phyloP scores from a whole-genome alignment of 1,140 invertebrate genomes.

The Melanaphis sacchari region DNA sequence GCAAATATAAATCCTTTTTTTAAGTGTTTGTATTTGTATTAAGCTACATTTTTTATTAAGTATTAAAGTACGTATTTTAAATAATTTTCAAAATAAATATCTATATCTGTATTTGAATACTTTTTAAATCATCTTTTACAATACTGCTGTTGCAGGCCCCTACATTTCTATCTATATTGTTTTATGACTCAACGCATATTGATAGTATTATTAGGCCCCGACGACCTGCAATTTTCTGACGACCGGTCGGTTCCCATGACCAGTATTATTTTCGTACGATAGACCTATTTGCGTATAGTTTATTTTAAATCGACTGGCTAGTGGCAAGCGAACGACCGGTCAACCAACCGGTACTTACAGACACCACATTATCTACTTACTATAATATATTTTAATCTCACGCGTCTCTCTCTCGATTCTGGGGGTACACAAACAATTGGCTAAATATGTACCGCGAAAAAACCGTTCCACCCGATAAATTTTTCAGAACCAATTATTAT shows the following conservation, averaged over 20 bases:
- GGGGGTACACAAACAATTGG: not conserved
- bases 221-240: not conserved
- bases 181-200: not conserved
- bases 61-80: too few species aligned
- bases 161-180: not conserved
- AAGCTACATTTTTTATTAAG: too few species aligned
- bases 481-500: conserved; percentile 7
- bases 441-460: not conserved
- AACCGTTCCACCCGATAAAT: not conserved
- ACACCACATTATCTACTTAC: not conserved
- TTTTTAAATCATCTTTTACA: not conserved
- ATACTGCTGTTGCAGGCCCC: too few species aligned
- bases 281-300: not conserved
- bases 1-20: too few species aligned
- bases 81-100: too few species aligned
- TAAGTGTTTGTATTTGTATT: too few species aligned
- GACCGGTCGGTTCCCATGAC: not conserved
- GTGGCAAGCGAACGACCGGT: not conserved
- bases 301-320: not conserved
- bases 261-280: not conserved
- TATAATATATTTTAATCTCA: conserved; percentile 16
- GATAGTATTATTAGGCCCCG: not conserved
- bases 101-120: not conserved
- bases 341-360: too few species aligned
- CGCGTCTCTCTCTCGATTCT: not conserved